Base-by-base conservation (phyloP, 2,888 invertebrate genomes). In the Ryuthela nishihirai region DNA sequence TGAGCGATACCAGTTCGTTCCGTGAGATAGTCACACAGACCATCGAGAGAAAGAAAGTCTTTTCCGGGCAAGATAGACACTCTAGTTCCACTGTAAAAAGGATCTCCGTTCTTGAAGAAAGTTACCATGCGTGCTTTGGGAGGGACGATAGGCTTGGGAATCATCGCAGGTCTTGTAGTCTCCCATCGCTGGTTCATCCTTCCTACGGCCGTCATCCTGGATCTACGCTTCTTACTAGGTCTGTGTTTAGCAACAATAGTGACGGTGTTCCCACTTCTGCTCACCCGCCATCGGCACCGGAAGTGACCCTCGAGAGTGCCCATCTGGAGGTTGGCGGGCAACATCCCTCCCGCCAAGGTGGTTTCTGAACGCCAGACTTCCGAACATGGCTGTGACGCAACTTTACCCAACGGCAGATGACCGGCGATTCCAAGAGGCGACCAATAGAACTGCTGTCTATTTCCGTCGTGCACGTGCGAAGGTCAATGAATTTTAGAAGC, bases 81-180 rank as follows among this genome's bases (percentile, higher is more conserved):
- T 74, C 90, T 91, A 32, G 92, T 83, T 0, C 93, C 92, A 20
- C 89, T 90, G 72, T 87, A 90, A 72, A 90, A 89, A 0, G 90
- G 88, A 73, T 94, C 93, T 3, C 94, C 94, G 80, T 94, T 95
- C 73, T 88, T 84, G 77, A 87, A 94, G 76, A 95, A 93, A 2
- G 88, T 85, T 54, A 93, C 88, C 54, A 90, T 73, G 50, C 90
- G 79, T 9, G 68, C 69, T 36, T 65, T 66, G 17, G 62, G 58
- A 17, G 59, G 59, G 2, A 59, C 59, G 10, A 59, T 59, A 4
- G 59, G 53, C 9, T 59, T 59, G 18, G 59, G 59, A 24, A 59
- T 9, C 44, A 59, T 34, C 47, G 50, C 41, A 42, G 53, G 59
- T 18, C 59, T 47, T 1, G 47, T 53, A 5, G 52, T 52, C 5